Evolutionary conservation across 2,113 vertebrate genomes (phyloP), one percentile per base, ranked within the genome.

Genomic region (Lophura nycthemera): DNA sequence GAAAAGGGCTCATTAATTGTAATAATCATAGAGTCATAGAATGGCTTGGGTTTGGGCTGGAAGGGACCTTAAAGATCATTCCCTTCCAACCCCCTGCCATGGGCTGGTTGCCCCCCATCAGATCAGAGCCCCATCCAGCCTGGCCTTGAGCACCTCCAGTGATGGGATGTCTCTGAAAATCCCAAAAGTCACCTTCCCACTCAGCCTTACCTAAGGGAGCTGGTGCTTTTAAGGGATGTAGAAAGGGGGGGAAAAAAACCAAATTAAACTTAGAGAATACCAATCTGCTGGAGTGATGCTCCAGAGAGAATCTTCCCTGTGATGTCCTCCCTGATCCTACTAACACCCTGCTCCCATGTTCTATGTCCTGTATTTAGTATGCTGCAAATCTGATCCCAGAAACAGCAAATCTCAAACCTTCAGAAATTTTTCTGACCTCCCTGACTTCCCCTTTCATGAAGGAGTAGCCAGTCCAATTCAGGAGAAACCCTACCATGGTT

Each of bases 271-370:
- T 4, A 47, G 4, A 18, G 48, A 47, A 83, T 42, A 38, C 45
- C 45, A 21, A 43, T 21, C 18, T 25, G 16, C 32, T 38, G 34
- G 52, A 66, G 7, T 16, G 30, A 54, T 19, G 43, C 10, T 89
- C 32, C n/a, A 69, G 13, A 74, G 4, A 47, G 4, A 10, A 42
- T 3, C 66, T 52, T 34, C 60, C 29, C 42, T 30, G 24, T 4
- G 34, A 42, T 34, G 40, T 61, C 48, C 19, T 38, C 45, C 20
- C 8, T 43, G 30, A 43, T 34, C 43, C 34, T 43, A 5, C 34
- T 18, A 76, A n/a, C 13, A 6, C 0, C 18, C 16, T 12, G 6
- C 3, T 38, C 22, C 27, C 3, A 1, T 38, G 13, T 15, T 18
- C 24, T 52, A 7, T 6, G 11, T 36, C 75, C 21, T 64, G 12